A percentile compares a stretch with the other conserved stretches of the same genome.
These are phyloP conservation scores for Acanthopagrus latus DNA, from an alignment of 2,797 vertebrate species.

Conservation along the genomic window DNA sequence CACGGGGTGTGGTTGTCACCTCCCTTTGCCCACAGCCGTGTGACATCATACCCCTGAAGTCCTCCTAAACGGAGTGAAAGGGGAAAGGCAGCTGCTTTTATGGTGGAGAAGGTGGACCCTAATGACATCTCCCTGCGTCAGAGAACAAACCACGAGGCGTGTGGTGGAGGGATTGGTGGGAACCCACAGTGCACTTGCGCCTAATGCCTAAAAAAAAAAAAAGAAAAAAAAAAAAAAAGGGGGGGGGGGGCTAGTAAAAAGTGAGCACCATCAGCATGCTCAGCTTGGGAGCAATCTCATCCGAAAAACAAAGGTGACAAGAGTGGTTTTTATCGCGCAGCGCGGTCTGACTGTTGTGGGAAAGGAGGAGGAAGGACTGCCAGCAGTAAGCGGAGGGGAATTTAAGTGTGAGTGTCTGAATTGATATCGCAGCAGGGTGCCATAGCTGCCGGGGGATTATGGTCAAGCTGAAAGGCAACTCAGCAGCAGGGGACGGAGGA, in stretches of 20 bases:
- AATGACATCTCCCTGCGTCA: slow-evolving; percentile 72
- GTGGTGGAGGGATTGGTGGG: slow-evolving; percentile 53
- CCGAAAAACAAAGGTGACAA: slow-evolving; percentile 21
- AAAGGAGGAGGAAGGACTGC: slow-evolving; percentile 6
- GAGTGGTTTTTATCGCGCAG: slow-evolving; percentile 4
- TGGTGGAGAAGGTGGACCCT: slow-evolving; percentile 78
- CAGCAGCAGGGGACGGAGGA: slow-evolving; percentile 74
- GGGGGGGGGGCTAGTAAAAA: slow-evolving; percentile 67
- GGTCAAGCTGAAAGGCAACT: slow-evolving; percentile 74
- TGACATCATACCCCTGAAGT: slow-evolving; percentile 75
- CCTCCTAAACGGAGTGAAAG: slow-evolving; percentile 37
- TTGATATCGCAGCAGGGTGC: slow-evolving; percentile 79
- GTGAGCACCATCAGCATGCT: slow-evolving; percentile 20
- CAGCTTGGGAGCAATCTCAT: slow-evolving; percentile 3
- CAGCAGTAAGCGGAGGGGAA: slow-evolving; percentile 38
- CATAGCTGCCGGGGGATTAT: slow-evolving; percentile 77
- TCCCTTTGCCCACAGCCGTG: slow-evolving; percentile 37
- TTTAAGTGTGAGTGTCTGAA: slow-evolving; percentile 71
- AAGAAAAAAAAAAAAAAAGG: neutral
- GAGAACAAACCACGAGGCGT: slow-evolving; percentile 62
- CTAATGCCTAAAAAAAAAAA: slow-evolving; percentile 44
- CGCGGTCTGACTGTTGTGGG: neutral
- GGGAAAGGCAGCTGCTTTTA: slow-evolving; percentile 70
- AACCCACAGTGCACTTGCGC: slow-evolving; percentile 64
- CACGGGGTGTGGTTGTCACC: slow-evolving; percentile 37